These are phyloP conservation scores for Rhineura floridana DNA, from an alignment of 2,113 vertebrate species.

Conservation along the genomic window DNA sequence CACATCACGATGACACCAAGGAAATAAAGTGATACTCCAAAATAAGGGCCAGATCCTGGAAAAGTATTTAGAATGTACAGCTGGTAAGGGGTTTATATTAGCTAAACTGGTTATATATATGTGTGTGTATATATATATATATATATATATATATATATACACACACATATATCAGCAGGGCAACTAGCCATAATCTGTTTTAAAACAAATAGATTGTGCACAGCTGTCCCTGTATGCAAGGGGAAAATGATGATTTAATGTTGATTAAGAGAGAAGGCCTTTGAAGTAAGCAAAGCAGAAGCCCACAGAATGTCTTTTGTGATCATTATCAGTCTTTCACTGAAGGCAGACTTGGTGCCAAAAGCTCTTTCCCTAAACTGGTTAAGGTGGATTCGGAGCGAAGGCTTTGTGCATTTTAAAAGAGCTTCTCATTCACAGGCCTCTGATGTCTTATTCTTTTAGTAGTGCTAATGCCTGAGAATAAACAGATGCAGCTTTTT, in stretches of 20 bases:
- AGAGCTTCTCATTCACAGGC: conserved; percentile 79
- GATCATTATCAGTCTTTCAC: conserved; percentile 84
- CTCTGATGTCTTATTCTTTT: conserved; percentile 84
- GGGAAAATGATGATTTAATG: conserved; percentile 85
- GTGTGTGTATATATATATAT: conserved; percentile 54
- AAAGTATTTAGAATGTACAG: conserved; percentile 24
- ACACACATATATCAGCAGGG: conserved; percentile 73
- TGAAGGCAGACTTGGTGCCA: conserved; percentile 82
- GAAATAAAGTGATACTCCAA: neutral
- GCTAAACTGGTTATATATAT: conserved; percentile 20
- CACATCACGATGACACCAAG: conserved; percentile 10
- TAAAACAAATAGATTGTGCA: conserved; percentile 86
- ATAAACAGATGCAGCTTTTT: conserved; percentile 82
- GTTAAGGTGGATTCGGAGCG: conserved; percentile 80
- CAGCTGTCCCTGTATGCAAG: conserved; percentile 78
- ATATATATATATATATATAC: no score
- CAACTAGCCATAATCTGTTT: conserved; percentile 80
- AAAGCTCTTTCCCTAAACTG: conserved; percentile 76
- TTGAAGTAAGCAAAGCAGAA: conserved; percentile 80
- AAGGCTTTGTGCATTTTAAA: conserved; percentile 80
- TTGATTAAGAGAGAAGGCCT: conserved; percentile 81
- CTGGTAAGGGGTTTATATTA: conserved; percentile 34
- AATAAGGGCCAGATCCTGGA: conserved; percentile 24
- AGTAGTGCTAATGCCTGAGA: conserved; percentile 81
- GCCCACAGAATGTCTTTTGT: conserved; percentile 74